Conservation (phyloP, 2,113 vertebrate genomes). For the Atrichornis clamosus region DNA sequence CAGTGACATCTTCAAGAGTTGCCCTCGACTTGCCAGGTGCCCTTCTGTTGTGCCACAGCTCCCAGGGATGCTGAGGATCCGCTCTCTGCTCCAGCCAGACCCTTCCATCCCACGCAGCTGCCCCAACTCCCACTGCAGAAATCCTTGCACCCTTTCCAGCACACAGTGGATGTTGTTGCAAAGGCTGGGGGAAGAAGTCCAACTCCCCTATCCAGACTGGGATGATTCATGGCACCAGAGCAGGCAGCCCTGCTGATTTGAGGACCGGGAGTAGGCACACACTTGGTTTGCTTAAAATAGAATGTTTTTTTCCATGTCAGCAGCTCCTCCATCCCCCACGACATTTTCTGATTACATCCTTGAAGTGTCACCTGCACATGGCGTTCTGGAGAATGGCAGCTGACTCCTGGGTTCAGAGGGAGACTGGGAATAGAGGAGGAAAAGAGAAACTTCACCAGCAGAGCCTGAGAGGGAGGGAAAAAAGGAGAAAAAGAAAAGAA, state of each 20-base stretch:
- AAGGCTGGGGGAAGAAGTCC: not conserved
- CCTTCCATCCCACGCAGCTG: not conserved
- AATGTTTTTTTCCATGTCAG: not conserved
- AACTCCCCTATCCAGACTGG: not conserved
- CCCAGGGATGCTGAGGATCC: not conserved
- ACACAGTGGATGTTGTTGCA: fast-evolving
- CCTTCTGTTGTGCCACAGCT: fast-evolving
- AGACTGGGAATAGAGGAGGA: not conserved
- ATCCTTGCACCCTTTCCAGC: not conserved
- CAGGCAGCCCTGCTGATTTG: not conserved
- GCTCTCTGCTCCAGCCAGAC: not conserved
- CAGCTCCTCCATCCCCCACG: not conserved
- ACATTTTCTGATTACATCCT: constrained; percentile 1
- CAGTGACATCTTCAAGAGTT: not conserved
- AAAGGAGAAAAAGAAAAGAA: not conserved
- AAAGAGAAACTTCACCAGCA: not conserved
- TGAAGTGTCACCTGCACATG: constrained; percentile 7
- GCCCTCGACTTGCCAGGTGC: not conserved
- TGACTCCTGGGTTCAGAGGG: not conserved
- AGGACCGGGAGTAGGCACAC: not conserved
- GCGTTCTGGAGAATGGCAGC: not conserved
- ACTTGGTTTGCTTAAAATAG: constrained; percentile 26
- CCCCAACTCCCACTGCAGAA: not conserved
- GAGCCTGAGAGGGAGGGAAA: not conserved
- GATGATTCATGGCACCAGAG: not conserved